Percentiles rank a stretch among this genome's conserved stretches.
phyloP scores from a whole-genome alignment of 2,797 vertebrate species.

The Petrocephalus schoutedeni region DNA sequence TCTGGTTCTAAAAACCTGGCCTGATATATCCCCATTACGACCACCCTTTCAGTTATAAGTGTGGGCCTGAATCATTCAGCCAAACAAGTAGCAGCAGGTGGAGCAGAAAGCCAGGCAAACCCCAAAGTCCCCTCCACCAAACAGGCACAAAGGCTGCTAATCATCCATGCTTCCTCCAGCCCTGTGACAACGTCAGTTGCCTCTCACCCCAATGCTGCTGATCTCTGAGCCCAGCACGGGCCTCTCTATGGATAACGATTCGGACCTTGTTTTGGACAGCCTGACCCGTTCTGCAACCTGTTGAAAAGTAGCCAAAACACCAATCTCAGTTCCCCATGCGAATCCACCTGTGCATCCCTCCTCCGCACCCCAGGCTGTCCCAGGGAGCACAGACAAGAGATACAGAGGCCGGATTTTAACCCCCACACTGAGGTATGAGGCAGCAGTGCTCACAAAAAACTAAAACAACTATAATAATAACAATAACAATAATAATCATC shows the following conservation, averaged over 20 bases:
- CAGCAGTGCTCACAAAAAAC: not conserved
- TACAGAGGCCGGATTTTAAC: not conserved
- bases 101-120: not conserved
- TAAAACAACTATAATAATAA: not conserved
- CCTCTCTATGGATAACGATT: constrained; percentile 75
- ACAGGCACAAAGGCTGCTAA: not conserved
- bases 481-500: not conserved
- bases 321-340: constrained; percentile 11
- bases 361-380: not conserved
- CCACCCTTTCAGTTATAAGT: not conserved
- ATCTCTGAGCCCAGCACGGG: constrained; percentile 79
- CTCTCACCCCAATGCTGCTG: constrained; percentile 77
- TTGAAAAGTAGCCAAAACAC: constrained; percentile 29
- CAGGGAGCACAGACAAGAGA: not conserved
- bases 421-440: not conserved
- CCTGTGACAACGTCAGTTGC: not conserved
- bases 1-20: not conserved
- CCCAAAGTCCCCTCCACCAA: not conserved
- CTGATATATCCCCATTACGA: not conserved
- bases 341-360: not conserved
- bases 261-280: constrained; percentile 77
- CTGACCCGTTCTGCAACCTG: constrained; percentile 82
- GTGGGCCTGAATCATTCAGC: not conserved
- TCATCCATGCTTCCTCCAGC: not conserved
- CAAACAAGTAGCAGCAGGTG: not conserved